Base-by-base conservation (phyloP, 1,140 invertebrate genomes). In the Ceratosolen solmsi region DNA sequence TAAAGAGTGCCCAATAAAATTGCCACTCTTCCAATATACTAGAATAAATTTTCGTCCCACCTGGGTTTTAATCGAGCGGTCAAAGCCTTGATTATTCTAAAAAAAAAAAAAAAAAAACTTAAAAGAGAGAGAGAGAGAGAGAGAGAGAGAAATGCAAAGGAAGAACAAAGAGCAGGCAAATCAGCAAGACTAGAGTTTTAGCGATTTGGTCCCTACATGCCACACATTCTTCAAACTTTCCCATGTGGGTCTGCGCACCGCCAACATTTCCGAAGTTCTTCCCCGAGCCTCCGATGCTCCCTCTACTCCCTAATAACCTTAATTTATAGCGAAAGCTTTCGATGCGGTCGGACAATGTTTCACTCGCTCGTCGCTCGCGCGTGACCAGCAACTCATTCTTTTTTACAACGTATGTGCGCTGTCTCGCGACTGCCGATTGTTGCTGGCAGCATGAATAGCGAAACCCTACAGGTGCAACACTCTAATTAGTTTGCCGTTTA, bases 401-500 rank as follows among this genome's bases (percentile, higher is more conserved):
- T 27, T 15, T 33, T 33, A 2, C 22, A 15, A 9, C 74, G 74
- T 15, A 5, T 15, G 51, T 54, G 2, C 20, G 9, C 36, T 49
- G 9, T 54, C 36, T 54, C 36, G 46, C 65, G 54, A 33, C 54
- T 36, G 17, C 65, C 30, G 73, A 81, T 81, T 70, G 72, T 81
- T 46, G 36, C 17, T 4, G 8, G 17, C 63, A 8, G 25, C 13
- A 65, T n/a, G 27, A 33, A 33, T 30, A 78, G 22, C 41, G 20
- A 33, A 36, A 41, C 22, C 13, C 15, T 15, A 73, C 80, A 82
- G 80, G 80, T 82, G 80, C 80, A 82, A 77, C 80, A 60, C 51
- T 54, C 80, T 82, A 82, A 82, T 82, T 82, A 82, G 73, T 60
- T 76, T 22, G 80, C 63, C 27, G 36, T 65, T 82, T 82, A 82